Conservation (phyloP, 92 coral and sea anemone species). For the Bergia sp. region DNA sequence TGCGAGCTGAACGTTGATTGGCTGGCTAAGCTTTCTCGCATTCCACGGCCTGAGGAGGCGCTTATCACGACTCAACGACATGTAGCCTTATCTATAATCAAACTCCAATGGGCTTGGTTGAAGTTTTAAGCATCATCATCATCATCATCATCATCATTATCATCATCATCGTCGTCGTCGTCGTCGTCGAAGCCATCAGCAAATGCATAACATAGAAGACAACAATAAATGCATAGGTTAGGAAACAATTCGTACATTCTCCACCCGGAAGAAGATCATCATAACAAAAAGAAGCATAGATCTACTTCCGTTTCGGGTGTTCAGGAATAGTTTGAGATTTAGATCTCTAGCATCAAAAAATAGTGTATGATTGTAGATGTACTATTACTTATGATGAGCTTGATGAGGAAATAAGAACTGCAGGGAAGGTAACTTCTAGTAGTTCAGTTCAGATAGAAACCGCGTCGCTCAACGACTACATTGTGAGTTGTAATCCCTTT, state of each 20-base stretch:
- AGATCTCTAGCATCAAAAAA: background rate
- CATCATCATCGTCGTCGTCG: background rate
- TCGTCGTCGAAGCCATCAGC: slow-evolving; percentile 14
- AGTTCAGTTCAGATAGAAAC: background rate
- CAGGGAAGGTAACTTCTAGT: background rate
- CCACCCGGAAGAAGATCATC: background rate
- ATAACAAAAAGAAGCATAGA: background rate
- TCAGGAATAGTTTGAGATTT: background rate
- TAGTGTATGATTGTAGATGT: background rate
- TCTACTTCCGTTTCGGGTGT: background rate
- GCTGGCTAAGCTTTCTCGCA: no score
- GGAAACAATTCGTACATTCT: background rate
- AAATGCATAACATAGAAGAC: background rate
- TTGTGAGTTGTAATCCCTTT: slow-evolving; percentile 1
- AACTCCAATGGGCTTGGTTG: no score
- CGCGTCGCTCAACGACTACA: background rate
- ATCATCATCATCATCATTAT: no score
- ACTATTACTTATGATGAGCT: background rate
- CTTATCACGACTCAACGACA: no score
- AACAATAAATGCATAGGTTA: no score
- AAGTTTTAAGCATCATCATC: no score
- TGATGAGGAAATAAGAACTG: background rate
- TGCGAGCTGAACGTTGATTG: no score
- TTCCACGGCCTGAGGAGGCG: no score
- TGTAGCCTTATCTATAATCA: background rate